Conservation (phyloP, 2,113 vertebrate genomes). For the Athene noctua region DNA sequence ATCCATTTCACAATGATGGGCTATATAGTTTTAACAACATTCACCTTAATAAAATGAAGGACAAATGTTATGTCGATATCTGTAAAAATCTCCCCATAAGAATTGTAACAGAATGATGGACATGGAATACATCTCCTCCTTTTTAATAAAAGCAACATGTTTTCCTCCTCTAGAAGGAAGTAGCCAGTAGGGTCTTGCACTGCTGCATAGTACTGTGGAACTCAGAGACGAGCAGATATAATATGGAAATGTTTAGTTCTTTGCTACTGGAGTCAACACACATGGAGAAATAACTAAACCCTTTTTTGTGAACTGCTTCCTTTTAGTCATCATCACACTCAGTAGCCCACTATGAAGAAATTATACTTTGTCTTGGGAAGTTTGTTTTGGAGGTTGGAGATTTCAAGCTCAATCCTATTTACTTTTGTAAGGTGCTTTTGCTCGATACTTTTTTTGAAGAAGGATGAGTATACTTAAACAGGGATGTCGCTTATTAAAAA, state of each 20-base stretch:
- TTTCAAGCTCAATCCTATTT: background rate
- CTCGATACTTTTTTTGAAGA: background rate
- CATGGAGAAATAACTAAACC: background rate
- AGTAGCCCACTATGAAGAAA: background rate
- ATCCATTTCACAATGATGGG: background rate
- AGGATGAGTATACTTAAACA: background rate
- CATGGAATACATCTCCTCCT: background rate
- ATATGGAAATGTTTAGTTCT: background rate
- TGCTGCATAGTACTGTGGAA: background rate
- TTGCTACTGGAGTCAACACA: background rate
- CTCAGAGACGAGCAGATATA: accelerated
- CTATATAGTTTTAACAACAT: background rate
- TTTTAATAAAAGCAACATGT: background rate
- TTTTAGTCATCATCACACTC: background rate
- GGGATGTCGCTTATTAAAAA: background rate
- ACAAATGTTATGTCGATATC: background rate
- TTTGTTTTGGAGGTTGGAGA: background rate
- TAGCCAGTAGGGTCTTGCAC: background rate
- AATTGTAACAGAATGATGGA: background rate
- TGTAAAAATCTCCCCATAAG: background rate
- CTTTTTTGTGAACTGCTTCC: background rate
- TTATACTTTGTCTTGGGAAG: background rate
- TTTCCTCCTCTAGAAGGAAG: background rate
- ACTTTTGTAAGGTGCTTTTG: background rate
- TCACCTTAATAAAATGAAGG: background rate